These are phyloP conservation scores for Patella depressa DNA, from an alignment of 2,888 invertebrate species.

Conservation along the genomic window DNA sequence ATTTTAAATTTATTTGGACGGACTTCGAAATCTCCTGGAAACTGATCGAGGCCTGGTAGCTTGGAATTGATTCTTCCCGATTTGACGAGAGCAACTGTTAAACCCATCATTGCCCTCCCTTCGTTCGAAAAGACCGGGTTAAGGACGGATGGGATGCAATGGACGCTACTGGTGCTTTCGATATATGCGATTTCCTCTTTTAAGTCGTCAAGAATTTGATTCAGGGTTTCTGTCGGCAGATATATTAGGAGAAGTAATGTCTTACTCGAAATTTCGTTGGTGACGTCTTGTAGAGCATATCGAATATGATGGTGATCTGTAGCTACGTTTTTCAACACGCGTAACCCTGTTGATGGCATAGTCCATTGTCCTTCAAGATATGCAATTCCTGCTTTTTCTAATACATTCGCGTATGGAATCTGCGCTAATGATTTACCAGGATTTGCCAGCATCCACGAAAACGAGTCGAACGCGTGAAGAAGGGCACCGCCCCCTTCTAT, in stretches of 20 bases:
- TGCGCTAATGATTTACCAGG: background rate
- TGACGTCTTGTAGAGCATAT: background rate
- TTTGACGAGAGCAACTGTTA: background rate
- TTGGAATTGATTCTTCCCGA: background rate
- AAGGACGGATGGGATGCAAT: background rate
- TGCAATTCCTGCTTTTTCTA: background rate
- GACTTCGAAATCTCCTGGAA: slow-evolving; percentile 5
- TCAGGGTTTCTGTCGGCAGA: background rate
- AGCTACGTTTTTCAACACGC: background rate
- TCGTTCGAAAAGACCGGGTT: slow-evolving; percentile 3
- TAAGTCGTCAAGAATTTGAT: background rate
- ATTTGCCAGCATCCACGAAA: background rate
- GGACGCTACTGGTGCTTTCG: background rate
- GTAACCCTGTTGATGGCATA: background rate
- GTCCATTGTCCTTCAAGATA: background rate
- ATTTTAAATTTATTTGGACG: background rate
- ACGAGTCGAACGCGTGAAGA: background rate
- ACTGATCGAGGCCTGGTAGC: background rate
- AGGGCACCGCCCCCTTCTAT: background rate
- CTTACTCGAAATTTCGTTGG: background rate
- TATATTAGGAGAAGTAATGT: background rate
- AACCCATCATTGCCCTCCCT: background rate
- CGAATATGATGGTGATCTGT: background rate
- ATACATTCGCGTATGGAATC: background rate
- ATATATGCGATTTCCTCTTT: background rate